Base-by-base conservation (phyloP, 2,113 vertebrate species). In the Silurus meridionalis region DNA sequence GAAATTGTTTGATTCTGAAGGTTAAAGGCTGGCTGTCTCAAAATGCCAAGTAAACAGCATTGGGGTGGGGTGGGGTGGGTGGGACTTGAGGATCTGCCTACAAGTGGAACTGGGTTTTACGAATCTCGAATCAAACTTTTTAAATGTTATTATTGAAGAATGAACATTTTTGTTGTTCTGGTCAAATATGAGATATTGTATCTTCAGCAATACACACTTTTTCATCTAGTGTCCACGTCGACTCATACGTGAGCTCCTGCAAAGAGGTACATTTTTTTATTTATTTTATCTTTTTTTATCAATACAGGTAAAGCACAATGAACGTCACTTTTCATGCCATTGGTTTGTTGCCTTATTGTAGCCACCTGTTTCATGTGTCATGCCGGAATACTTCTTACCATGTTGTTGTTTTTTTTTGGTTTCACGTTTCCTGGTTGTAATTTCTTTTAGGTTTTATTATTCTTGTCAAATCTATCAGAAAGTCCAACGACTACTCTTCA, bases 21-120 rank as follows among this genome's bases (percentile, higher is more conserved):
- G 77, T 79, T 28, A 46, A 23, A 61, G 37, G 57, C 25, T 61
- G 15, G 46, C 57, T 6, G 48, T 21, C 55, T 80, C 2, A 61
- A 80, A 80, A 80, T 80, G 79, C 60, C 57, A 61, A 21, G 55
- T 48, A 63, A 80, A 63, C 17, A 80, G 8, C 78, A 58, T 17
- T 37, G 37, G 37, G 37, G 37, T 37, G 28, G 28, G 28, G 28
- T 37, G 28, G 6, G 4, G n/a, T 14, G 13, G 52, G 23, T 1
- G 3, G 1, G 7, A 74, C 17, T 21, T 3, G 28, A 77, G 10
- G 50, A 3, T 37, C 8, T n/a, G 72, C 23, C 9, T 48, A 48
- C n/a, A 78, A 37, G 52, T 57, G 13, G 55, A 57, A 57, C 55
- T 57, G 55, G 55, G 13, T 57, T 8, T 57, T 57, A 13, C 55